phyloP scores from a whole-genome alignment of 1,140 invertebrate species.

The Pteromalus puparum region DNA sequence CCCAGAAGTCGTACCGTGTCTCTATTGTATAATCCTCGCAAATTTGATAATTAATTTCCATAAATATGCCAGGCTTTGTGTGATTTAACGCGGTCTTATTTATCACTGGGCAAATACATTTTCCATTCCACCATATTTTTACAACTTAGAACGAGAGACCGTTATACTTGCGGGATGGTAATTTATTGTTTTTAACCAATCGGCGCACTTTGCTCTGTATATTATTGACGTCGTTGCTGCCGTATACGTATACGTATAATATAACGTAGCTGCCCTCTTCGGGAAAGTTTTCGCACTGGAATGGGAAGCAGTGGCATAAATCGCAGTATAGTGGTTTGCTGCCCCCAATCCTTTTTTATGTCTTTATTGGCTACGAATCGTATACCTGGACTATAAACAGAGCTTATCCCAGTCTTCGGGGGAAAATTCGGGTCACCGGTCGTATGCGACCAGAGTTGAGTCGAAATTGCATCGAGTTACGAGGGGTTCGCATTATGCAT shows the following conservation, averaged over 20 bases:
- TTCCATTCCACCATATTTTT: neutral
- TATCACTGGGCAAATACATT: neutral
- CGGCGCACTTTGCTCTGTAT: constrained; percentile 4
- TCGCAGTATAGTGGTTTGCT: constrained; percentile 11
- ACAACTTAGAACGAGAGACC: neutral
- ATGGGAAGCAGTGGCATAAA: constrained; percentile 43
- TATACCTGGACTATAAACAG: neutral
- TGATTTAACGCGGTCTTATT: constrained; percentile 9
- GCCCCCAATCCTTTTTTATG: constrained; percentile 47
- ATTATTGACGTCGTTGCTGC: neutral
- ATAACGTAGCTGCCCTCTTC: neutral
- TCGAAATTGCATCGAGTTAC: neutral
- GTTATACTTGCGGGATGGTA: neutral
- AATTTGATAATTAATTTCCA: neutral
- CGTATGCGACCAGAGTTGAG: too few relatives aligned
- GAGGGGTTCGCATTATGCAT: neutral
- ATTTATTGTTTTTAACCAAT: constrained; percentile 50
- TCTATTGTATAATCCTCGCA: neutral
- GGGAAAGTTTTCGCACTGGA: neutral
- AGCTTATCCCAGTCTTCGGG: too few relatives aligned
- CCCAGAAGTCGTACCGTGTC: neutral
- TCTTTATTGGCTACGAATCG: constrained; percentile 36
- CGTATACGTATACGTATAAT: too few relatives aligned
- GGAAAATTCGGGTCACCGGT: neutral
- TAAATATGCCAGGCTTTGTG: neutral